Evolutionary conservation across 2,797 vertebrate species (phyloP).

Genomic region (Xiphophorus birchmanni): DNA sequence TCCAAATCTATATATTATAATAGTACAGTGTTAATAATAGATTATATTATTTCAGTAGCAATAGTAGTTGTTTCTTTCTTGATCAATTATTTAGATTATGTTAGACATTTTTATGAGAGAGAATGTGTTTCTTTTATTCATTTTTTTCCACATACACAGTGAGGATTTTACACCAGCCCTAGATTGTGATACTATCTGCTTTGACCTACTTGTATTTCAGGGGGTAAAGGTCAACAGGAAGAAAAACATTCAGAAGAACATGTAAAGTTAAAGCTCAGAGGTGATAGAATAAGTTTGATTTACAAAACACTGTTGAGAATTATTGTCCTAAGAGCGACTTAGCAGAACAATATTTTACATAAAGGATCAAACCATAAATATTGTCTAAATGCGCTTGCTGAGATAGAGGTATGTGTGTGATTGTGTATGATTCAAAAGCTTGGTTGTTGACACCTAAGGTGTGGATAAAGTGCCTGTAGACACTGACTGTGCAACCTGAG

Average conservation of each 20-base stretch:
- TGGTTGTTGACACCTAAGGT: conserved; percentile 62
- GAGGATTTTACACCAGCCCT: background rate
- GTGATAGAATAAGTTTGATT: background rate
- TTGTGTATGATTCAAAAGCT: conserved; percentile 14
- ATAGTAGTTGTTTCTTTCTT: background rate
- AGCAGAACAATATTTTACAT: background rate
- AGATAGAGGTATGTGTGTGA: background rate
- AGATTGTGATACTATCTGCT: background rate
- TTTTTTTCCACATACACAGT: background rate
- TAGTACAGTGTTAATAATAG: background rate
- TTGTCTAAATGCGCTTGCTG: background rate
- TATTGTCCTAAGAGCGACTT: background rate
- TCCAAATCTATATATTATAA: background rate
- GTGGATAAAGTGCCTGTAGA: conserved; percentile 61
- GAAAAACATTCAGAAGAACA: background rate
- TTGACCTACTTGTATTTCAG: background rate
- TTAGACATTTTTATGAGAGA: background rate
- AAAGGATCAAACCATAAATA: background rate
- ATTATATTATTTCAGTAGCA: background rate
- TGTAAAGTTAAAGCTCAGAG: background rate
- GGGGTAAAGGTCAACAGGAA: background rate
- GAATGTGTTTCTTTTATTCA: background rate
- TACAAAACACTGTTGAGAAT: background rate
- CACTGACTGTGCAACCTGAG: conserved; percentile 57
- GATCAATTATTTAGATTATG: background rate